Evolutionary conservation across 2,888 invertebrate genomes (phyloP).

Genomic region (Trachelus troglodyta): DNA sequence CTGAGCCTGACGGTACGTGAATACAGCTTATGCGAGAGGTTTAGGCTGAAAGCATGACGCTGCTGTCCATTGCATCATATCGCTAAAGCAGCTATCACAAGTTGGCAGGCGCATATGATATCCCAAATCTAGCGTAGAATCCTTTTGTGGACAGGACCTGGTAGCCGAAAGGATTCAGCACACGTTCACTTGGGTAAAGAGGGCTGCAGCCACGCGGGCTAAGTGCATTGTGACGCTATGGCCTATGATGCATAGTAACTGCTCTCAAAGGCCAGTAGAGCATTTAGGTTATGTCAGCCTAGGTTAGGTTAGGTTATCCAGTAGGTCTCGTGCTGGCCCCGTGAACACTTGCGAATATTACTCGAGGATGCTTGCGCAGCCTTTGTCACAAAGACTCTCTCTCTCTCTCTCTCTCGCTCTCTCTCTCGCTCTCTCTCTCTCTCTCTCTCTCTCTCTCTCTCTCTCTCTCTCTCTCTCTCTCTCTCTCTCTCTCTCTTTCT

Average conservation of each 20-base stretch:
- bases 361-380: background rate
- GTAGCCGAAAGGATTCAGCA: conserved; percentile 45
- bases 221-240: conserved; percentile 34
- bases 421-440: background rate
- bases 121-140: background rate
- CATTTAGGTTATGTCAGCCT: conserved; percentile 39
- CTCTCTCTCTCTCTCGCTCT: background rate
- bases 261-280: conserved; percentile 35
- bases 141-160: conserved; percentile 23
- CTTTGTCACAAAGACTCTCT: background rate
- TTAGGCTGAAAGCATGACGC: conserved; percentile 34
- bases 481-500: background rate
- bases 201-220: conserved; percentile 22
- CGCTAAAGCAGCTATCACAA: conserved; percentile 9
- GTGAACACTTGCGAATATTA: background rate
- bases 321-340: background rate
- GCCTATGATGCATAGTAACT: conserved; percentile 8
- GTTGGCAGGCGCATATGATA: background rate
- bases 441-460: background rate
- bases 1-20: background rate
- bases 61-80: conserved; percentile 27
- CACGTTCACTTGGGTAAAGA: conserved; percentile 40
- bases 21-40: conserved; percentile 35
- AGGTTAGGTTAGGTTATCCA: conserved; percentile 30
- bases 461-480: background rate